Evolutionary conservation across 2,797 vertebrate genomes (phyloP).

Genomic region (Acanthurus lineatus): DNA sequence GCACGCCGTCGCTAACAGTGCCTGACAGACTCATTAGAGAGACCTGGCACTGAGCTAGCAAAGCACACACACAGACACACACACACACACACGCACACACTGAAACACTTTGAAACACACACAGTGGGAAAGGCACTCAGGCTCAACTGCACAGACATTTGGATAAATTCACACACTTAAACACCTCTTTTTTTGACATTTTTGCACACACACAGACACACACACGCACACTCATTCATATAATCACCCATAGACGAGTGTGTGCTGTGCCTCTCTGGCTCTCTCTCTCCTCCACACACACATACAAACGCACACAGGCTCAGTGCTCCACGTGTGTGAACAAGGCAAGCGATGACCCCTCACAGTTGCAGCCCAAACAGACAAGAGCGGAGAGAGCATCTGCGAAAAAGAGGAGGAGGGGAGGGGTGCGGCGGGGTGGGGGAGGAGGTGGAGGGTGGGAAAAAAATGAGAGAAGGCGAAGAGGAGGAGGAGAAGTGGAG

Average conservation of each 20-base stretch:
- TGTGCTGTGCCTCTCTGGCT: conserved; percentile 36
- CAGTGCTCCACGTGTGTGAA: conserved; percentile 78
- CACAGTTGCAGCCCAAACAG: conserved; percentile 82
- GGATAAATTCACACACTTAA: conserved; percentile 74
- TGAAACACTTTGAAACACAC: conserved; percentile 63
- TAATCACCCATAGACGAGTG: conserved; percentile 59
- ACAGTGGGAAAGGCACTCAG: conserved; percentile 71
- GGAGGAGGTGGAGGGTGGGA: conserved; percentile 50
- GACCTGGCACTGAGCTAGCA: conserved; percentile 84
- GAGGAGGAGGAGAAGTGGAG: conserved; percentile 53
- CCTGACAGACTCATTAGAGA: conserved; percentile 88
- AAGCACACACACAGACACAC: conserved; percentile 60
- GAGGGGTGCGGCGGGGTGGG: conserved; percentile 35
- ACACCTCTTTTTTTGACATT: conserved; percentile 49
- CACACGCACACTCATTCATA: conserved; percentile 59
- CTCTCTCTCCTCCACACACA: conserved; percentile 33
- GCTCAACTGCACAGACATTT: conserved; percentile 68
- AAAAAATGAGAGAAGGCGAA: conserved; percentile 57
- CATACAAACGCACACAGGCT: conserved; percentile 41
- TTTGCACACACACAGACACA: conserved; percentile 34
- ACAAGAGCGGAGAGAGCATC: conserved; percentile 78
- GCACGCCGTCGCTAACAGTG: conserved; percentile 83
- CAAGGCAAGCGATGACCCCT: conserved; percentile 83
- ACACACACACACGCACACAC: conserved; percentile 56
- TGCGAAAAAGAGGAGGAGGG: conserved; percentile 55